phyloP scores from a whole-genome alignment of 2,888 invertebrate genomes.

The Epiblema foenella region DNA sequence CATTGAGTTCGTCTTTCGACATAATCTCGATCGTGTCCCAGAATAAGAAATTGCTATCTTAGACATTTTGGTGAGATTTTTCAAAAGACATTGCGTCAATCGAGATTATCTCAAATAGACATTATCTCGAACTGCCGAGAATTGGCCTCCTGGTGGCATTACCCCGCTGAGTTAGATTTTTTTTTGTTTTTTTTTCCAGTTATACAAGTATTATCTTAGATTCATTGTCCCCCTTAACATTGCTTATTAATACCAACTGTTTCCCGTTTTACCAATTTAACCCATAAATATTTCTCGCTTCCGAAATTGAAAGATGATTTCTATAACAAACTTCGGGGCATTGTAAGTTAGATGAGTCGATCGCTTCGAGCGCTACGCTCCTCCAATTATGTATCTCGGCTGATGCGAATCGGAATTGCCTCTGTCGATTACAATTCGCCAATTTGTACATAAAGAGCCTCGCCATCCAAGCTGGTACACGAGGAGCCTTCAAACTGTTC shows the following conservation, averaged over 20 bases:
- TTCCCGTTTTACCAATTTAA: neutral
- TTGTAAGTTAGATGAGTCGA: slow-evolving; percentile 35
- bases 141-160: no score
- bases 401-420: slow-evolving; percentile 38
- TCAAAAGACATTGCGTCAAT: no score
- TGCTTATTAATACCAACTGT: neutral
- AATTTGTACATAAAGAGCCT: slow-evolving; percentile 15
- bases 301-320: slow-evolving; percentile 28
- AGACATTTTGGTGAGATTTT: no score
- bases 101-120: no score
- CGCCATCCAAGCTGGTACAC: neutral
- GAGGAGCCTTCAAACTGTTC: slow-evolving; percentile 1
- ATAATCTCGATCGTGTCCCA: no score
- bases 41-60: no score
- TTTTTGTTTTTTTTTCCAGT: no score
- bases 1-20: no score
- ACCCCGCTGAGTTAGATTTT: no score
- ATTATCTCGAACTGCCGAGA: no score
- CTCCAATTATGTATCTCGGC: slow-evolving; percentile 36
- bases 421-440: slow-evolving; percentile 35
- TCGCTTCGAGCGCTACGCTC: slow-evolving; percentile 34
- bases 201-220: no score
- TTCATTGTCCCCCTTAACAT: no score
- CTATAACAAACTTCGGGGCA: slow-evolving; percentile 7
- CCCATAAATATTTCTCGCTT: slow-evolving; percentile 12